A percentile compares a stretch with the other conserved stretches of the same genome.
Conservation (phyloP, 2,888 invertebrate genomes). For the Sipha maydis region DNA sequence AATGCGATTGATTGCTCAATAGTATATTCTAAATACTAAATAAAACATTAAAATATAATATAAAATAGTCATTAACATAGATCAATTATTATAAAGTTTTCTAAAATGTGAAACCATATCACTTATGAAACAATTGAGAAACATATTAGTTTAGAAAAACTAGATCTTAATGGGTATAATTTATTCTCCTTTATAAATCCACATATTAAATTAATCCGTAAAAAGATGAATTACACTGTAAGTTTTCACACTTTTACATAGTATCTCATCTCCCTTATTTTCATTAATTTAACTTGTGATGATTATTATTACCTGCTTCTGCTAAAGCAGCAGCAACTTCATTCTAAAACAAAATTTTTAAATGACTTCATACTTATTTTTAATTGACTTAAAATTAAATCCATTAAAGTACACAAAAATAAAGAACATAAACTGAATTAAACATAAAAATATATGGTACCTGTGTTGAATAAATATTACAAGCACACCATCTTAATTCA, state of each 20-base stretch:
- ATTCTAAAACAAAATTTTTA: constrained; percentile 73
- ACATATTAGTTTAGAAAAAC: no score
- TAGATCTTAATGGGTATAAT: no score
- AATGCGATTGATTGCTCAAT: no score
- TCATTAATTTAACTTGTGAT: constrained; percentile 42
- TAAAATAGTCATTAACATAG: no score
- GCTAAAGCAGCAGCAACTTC: constrained; percentile 96
- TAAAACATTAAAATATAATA: no score
- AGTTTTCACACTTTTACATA: constrained; percentile 18
- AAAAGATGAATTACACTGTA: not conserved
- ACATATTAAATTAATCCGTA: not conserved
- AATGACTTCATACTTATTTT: constrained; percentile 62
- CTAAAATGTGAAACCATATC: no score
- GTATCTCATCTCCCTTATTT: constrained; percentile 24
- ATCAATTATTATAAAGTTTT: no score
- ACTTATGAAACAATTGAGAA: no score
- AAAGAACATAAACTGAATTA: not conserved
- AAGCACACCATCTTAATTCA: constrained; percentile 94
- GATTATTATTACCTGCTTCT: constrained; percentile 74
- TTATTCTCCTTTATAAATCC: not conserved
- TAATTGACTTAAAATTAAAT: no score
- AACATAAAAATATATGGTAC: not conserved
- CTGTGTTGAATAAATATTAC: constrained; percentile 97
- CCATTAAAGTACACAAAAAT: not conserved
- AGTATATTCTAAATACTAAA: no score